Evolutionary conservation across 1,140 invertebrate species (phyloP).

Genomic region (Ganaspis sp.): DNA sequence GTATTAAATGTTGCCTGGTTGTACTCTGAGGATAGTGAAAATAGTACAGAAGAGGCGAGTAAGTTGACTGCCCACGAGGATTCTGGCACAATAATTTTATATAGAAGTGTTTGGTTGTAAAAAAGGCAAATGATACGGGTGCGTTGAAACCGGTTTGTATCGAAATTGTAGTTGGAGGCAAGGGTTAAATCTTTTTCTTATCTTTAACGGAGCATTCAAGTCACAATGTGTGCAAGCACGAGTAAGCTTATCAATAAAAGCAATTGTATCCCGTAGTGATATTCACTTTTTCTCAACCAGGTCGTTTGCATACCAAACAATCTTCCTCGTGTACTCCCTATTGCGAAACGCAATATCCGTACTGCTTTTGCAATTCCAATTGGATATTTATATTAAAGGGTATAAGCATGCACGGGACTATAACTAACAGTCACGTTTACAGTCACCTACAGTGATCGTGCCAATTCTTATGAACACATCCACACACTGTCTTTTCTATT

Average conservation of each 20-base stretch:
- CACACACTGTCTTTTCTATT: not conserved
- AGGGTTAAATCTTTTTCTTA: not conserved
- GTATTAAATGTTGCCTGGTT: no score
- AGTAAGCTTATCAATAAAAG: conserved; percentile 28
- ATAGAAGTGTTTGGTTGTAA: not conserved
- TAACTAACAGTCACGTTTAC: conserved; percentile 54
- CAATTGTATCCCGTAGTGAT: conserved; percentile 11
- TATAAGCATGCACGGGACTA: conserved; percentile 41
- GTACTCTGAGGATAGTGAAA: not conserved
- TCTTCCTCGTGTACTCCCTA: conserved; percentile 20
- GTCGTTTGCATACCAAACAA: conserved; percentile 51
- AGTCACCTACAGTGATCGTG: conserved; percentile 17
- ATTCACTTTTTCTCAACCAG: conserved; percentile 31
- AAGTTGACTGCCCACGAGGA: not conserved
- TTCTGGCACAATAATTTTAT: not conserved
- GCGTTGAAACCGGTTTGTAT: not conserved
- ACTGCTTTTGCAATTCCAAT: conserved; percentile 60
- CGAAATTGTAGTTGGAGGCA: not conserved
- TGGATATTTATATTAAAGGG: conserved; percentile 53
- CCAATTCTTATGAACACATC: conserved; percentile 2
- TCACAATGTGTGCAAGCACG: conserved; percentile 13
- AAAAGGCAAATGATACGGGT: not conserved
- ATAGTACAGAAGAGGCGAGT: not conserved
- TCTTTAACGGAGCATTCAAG: not conserved
- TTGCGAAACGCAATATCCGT: conserved; percentile 14